Evolutionary conservation across 2,113 vertebrate species (phyloP).

Genomic region (Bolborhynchus lineola): DNA sequence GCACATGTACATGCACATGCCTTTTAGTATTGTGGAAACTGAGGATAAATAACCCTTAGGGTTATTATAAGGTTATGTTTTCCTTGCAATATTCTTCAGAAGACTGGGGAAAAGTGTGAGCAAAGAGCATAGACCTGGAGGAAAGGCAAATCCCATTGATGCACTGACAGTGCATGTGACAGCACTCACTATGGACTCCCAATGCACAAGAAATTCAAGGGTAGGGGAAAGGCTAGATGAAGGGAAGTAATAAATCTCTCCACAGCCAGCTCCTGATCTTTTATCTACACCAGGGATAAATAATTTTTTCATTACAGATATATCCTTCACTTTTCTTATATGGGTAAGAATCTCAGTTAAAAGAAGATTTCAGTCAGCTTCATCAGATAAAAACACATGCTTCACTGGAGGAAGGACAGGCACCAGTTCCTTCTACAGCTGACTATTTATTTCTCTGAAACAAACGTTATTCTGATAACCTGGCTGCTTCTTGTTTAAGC

Average conservation of each 20-base stretch:
- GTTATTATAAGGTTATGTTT: background rate
- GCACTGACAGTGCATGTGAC: background rate
- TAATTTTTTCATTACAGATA: background rate
- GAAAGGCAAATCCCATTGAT: background rate
- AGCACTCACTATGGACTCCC: background rate
- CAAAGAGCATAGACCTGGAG: background rate
- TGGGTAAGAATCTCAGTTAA: background rate
- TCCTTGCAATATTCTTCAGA: background rate
- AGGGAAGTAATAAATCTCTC: background rate
- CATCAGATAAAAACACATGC: background rate
- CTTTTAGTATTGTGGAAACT: background rate
- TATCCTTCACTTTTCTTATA: background rate
- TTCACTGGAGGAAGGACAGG: background rate
- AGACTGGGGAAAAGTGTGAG: background rate
- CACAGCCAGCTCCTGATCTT: background rate
- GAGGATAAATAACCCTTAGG: background rate
- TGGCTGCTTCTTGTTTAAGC: background rate
- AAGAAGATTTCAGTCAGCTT: background rate
- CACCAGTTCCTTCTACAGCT: background rate
- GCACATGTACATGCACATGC: background rate
- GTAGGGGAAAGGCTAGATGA: background rate
- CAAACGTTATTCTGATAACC: background rate
- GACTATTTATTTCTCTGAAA: background rate
- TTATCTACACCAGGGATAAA: background rate
- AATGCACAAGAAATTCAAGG: background rate